Base-by-base conservation (phyloP, 1,140 invertebrate genomes). In the Zaprionus davidi region DNA sequence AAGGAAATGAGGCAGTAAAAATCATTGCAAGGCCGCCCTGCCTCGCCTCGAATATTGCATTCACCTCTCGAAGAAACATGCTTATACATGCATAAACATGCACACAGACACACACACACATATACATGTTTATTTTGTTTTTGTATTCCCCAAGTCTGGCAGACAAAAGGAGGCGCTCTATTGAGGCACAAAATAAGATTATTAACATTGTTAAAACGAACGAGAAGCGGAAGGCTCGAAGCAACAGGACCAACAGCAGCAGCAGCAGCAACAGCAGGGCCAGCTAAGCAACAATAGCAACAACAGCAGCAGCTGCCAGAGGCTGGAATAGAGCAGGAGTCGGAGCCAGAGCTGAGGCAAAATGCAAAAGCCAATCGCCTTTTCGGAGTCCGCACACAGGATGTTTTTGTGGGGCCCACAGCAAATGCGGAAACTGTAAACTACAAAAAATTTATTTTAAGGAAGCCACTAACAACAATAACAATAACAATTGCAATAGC, bases 161-260 rank as follows among this genome's bases (percentile, higher is more conserved):
- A 51, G 46, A 51, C 76, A 88, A 84, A 75, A 76, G 65, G 69
- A 63, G 71, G 58, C 70, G 57, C 57, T 88, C 78, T 74, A 87
- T 87, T 87, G 84, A 81, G 81, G 83, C 84, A 84, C 83, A 88
- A 87, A 88, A 87, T 87, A 87, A 87, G 83, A 87, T 87, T 87
- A 87, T 87, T 87, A 87, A 87, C 84, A 79, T 87, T 87, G 84
- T 88, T 87, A 87, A 87, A 87, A 66, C 81, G 84, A 87, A 84
- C 84, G 81, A 81, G 76, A 38, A 62, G 56, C 76, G 73, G 79
- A 82, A 77, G 81, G 63, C 55, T 55, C 65, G 46, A 58, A 75
- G 59, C 59, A 71, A 71, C 68, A 75, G 67, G 67, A 64, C 41
- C 31, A 44, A 5, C 36, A 38, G 36, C 36, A 38, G 15, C 38